Base-by-base conservation (phyloP, 37 sponge, comb jelly and placozoan genomes). In the Tethya wilhelma region DNA sequence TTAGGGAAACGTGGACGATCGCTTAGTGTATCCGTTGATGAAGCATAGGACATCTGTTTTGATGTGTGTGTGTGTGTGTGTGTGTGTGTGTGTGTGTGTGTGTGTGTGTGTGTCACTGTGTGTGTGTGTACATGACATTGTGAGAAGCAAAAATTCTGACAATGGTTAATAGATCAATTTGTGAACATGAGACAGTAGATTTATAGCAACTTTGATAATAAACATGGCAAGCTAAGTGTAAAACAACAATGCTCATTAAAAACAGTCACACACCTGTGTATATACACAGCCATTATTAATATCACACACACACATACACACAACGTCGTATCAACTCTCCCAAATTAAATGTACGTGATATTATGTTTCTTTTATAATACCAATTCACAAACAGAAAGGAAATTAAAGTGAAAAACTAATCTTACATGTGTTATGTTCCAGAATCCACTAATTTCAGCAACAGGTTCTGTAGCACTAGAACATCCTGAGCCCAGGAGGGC, bases 1-100 rank as follows among this genome's bases (percentile, higher is more conserved):
- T 77, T 77, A 0, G 76, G 82, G 29, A 67, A 87, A 29, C 39
- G 40, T 1, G 4, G 11, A 23, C 62, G 62, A 40, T 75, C 26
- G 30, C 40, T 77, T 12, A 81, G 42, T 0, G 31, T 23, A 25
- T 70, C 66, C 12, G 77, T 26, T 28, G 68, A 56, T 0, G 82
- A 68, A 9, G 77, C 60, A 70, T 80, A 76, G 30, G 88, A 81
- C 44, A 81, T 44, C 82, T 80, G 57, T 40, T 28, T 63, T 30
- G 43, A 57, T 44, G 71, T 80, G 81, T 80, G 78, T 62, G 66
- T 77, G 78, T 77, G 78, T 77, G 78, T 62, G 66, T 64, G 78
- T 77, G 78, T 64, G 36, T 31, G 66, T 64, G 66, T 64, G 66
- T 64, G 63, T 64, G 66, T 64, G 66, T 32, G 66, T 31, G 36